Conservation (phyloP, 2,113 vertebrate species). For the Etheostoma cragini region DNA sequence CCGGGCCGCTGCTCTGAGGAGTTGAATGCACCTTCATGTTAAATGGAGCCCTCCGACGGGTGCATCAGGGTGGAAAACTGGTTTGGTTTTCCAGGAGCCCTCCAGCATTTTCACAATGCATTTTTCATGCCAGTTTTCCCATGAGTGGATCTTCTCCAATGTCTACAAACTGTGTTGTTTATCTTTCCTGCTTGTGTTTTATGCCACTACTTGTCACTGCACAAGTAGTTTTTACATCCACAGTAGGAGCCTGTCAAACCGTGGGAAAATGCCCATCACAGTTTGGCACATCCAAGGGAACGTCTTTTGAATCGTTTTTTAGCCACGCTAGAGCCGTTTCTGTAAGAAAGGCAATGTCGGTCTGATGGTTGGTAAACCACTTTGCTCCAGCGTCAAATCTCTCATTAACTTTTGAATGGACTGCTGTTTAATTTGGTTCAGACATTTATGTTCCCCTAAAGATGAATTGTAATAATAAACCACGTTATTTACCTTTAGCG, state of each 20-base stretch:
- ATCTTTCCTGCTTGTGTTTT: constrained; percentile 31
- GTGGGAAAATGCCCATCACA: background rate
- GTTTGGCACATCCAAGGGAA: no score
- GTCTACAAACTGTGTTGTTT: constrained; percentile 25
- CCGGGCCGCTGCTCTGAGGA: constrained; percentile 29
- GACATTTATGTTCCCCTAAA: background rate
- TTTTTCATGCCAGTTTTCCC: constrained; percentile 37
- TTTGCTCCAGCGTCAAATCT: background rate
- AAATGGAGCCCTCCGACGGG: background rate
- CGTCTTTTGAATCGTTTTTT: background rate
- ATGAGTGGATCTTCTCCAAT: constrained; percentile 15
- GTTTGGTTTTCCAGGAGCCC: constrained; percentile 50
- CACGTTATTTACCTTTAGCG: background rate
- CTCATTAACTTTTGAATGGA: background rate
- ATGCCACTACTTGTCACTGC: background rate
- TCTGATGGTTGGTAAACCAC: background rate
- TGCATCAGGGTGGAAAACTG: constrained; percentile 42
- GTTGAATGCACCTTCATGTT: constrained; percentile 45
- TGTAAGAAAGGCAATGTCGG: background rate
- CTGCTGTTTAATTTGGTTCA: background rate
- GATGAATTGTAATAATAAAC: background rate
- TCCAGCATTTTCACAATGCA: constrained; percentile 47
- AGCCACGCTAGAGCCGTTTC: background rate
- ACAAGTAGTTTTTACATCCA: background rate
- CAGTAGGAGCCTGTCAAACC: background rate